Conservation (phyloP, 1,140 invertebrate genomes). For the Drosophila guanche region DNA sequence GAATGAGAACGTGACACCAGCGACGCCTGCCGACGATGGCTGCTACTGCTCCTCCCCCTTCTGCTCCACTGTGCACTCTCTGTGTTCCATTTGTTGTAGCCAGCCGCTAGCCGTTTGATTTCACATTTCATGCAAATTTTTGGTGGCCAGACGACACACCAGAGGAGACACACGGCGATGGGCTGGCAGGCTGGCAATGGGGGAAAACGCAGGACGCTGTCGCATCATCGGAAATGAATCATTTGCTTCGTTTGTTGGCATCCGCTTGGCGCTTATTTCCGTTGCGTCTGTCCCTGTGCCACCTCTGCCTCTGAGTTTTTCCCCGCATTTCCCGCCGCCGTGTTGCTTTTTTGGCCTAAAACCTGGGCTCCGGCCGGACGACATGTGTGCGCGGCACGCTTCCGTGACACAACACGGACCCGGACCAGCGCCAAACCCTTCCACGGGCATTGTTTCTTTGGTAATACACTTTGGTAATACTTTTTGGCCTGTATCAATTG, state of each 20-base stretch:
- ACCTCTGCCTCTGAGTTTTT: conserved; percentile 10
- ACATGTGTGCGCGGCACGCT: conserved; percentile 78
- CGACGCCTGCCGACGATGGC: conserved; percentile 48
- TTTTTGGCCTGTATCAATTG: conserved; percentile 10
- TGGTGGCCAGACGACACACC: conserved; percentile 49
- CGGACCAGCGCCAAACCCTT: conserved; percentile 24
- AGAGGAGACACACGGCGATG: background rate
- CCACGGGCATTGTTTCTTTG: conserved; percentile 18
- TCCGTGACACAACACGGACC: conserved; percentile 70
- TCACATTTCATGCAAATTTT: conserved; percentile 80
- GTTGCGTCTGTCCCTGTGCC: conserved; percentile 58
- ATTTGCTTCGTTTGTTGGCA: conserved; percentile 84
- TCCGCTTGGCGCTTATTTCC: conserved; percentile 83
- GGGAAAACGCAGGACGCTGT: conserved; percentile 52
- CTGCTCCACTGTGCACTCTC: background rate
- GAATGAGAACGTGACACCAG: conserved; percentile 61
- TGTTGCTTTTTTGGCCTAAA: conserved; percentile 38
- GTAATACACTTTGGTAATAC: conserved; percentile 2
- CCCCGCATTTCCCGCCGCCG: background rate
- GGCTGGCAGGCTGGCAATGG: conserved; percentile 5
- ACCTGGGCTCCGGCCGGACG: conserved; percentile 41
- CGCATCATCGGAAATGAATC: conserved; percentile 84
- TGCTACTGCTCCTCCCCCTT: conserved; percentile 11
- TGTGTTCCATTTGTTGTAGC: conserved; percentile 30
- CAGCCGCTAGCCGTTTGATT: conserved; percentile 65